A percentile compares a stretch with the other conserved stretches of the same genome.
phyloP scores from a whole-genome alignment of 37 sponge, comb jelly and placozoan genomes.

The Tethya wilhelma region DNA sequence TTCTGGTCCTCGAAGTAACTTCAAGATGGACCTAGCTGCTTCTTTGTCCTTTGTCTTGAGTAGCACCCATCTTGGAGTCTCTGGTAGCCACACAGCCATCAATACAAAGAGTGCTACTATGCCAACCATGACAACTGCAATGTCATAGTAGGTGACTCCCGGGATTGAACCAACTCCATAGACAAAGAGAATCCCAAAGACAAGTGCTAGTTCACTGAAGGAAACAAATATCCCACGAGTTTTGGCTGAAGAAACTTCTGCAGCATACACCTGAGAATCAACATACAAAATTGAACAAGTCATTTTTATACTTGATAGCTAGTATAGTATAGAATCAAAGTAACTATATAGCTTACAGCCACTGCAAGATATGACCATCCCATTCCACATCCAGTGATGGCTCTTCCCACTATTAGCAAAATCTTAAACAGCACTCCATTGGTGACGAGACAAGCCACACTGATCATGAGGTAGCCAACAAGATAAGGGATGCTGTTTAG shows the following conservation, averaged over 20 bases:
- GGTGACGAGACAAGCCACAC: not conserved
- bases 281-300: too few species aligned
- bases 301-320: too few species aligned
- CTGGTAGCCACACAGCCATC: slow-evolving; percentile 22
- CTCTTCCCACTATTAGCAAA: slow-evolving; percentile 25
- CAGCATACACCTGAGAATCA: too few species aligned
- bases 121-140: slow-evolving; percentile 21
- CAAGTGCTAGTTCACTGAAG: too few species aligned
- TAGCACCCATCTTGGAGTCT: slow-evolving; percentile 72
- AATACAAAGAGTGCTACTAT: slow-evolving; percentile 6
- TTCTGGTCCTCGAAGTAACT: slow-evolving; percentile 51
- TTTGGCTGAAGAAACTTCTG: too few species aligned
- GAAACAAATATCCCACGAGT: too few species aligned
- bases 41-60: slow-evolving; percentile 4
- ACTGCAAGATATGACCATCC: slow-evolving; percentile 29
- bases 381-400: slow-evolving; percentile 51
- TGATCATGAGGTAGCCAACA: slow-evolving; percentile 41
- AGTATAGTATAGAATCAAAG: too few species aligned
- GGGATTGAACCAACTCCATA: slow-evolving; percentile 23
- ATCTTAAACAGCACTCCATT: slow-evolving; percentile 2
- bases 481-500: slow-evolving; percentile 17
- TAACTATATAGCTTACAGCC: too few species aligned
- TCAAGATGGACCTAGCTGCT: slow-evolving; percentile 27
- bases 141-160: slow-evolving; percentile 21
- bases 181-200: too few species aligned